These are phyloP conservation scores for Hirudinaria manillensis DNA, from an alignment of 2,888 invertebrate genomes.

Conservation along the genomic window DNA sequence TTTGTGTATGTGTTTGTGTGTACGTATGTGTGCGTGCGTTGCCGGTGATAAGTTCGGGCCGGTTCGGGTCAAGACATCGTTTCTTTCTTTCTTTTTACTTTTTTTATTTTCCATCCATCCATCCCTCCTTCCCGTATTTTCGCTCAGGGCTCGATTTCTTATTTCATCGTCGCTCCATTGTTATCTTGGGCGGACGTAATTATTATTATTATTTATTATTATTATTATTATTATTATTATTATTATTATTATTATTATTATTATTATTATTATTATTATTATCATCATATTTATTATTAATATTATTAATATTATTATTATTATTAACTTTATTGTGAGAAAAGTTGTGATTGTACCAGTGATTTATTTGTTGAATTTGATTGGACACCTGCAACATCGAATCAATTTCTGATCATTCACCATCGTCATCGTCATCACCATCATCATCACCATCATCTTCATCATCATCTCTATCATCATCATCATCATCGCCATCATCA, in stretches of 20 bases:
- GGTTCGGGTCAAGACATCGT: slow-evolving; percentile 16
- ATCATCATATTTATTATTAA: not conserved
- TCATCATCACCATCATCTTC: slow-evolving; percentile 13
- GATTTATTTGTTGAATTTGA: no score
- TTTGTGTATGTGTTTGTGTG: slow-evolving; percentile 19
- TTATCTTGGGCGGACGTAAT: not conserved
- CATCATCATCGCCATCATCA: slow-evolving; percentile 8
- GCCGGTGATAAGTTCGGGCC: not conserved
- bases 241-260: slow-evolving; percentile 12
- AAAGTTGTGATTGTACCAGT: no score
- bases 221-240: not conserved
- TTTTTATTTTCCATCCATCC: slow-evolving; percentile 1
- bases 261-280: slow-evolving; percentile 14
- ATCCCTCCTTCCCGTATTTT: slow-evolving; percentile 2
- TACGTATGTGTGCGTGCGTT: slow-evolving; percentile 12
- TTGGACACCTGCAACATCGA: no score
- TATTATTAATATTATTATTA: not conserved
- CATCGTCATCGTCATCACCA: slow-evolving; percentile 18
- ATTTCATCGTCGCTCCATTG: not conserved
- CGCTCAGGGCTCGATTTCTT: not conserved
- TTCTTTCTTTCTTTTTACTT: not conserved
- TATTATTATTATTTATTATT: not conserved
- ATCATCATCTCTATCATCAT: slow-evolving; percentile 18
- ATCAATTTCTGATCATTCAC: not conserved
- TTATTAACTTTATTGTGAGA: not conserved